Percentiles rank a stretch among this genome's conserved stretches.
These are phyloP conservation scores for Thymallus thymallus DNA, from an alignment of 2,113 vertebrate species.

Conservation along the genomic window DNA sequence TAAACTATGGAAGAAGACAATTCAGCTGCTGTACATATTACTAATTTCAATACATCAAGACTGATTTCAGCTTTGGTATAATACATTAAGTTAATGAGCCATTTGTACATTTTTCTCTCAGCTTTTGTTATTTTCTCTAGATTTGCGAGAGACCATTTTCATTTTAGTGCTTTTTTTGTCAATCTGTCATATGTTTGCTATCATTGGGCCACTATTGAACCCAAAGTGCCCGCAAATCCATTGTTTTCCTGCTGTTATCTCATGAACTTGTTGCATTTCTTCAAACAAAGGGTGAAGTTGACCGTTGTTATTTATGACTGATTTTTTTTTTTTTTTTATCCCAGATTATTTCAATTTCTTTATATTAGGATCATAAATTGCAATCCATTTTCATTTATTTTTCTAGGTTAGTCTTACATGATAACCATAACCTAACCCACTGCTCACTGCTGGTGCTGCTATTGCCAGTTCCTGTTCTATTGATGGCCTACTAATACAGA, in stretches of 20 bases:
- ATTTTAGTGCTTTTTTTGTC: background rate
- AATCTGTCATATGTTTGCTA: constrained; percentile 1
- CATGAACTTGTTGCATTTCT: too few relatives aligned
- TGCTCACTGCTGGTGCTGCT: too few relatives aligned
- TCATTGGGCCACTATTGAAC: constrained; percentile 7
- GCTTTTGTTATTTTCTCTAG: background rate
- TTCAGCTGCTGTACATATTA: constrained; percentile 61
- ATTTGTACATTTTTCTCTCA: background rate
- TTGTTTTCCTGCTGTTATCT: background rate
- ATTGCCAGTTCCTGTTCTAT: background rate
- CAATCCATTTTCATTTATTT: too few relatives aligned
- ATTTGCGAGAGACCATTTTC: background rate
- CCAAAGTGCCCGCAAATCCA: background rate
- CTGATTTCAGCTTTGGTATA: constrained; percentile 3
- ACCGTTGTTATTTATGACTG: too few relatives aligned
- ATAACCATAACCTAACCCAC: too few relatives aligned
- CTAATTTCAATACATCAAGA: constrained; percentile 32
- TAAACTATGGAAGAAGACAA: constrained; percentile 25
- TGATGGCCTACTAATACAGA: background rate
- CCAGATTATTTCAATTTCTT: background rate
- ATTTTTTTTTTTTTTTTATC: too few relatives aligned
- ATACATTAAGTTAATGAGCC: background rate
- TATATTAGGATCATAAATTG: background rate
- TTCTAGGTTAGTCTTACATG: too few relatives aligned
- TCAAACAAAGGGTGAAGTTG: too few relatives aligned